Base-by-base conservation (phyloP, 2,113 vertebrate genomes). In the Cavia porcellus region DNA sequence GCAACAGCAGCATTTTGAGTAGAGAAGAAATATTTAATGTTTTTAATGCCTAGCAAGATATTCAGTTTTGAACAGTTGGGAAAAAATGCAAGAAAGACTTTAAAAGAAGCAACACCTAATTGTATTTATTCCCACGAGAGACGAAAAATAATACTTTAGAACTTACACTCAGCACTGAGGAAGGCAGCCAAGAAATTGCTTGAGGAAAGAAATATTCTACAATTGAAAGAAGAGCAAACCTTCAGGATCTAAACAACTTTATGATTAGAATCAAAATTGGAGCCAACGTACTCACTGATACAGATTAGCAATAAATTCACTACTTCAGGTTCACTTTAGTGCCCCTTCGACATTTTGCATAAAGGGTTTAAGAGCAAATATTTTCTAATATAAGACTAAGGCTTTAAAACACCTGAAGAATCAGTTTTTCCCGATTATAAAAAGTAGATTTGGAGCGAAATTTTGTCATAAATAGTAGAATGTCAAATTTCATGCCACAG, bases 391-490 rank as follows among this genome's bases (percentile, higher is more conserved):
- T 57, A 74, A 92, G 4, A 30, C 14, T 13, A 64, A 90, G 13
- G 19, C 35, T 72, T 32, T 92, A 59, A 70, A 96, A 32, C 52
- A 93, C 25, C 28, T 14, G 55, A 66, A 83, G 57, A 90, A 59
- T 86, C 6, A 57, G 2, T 55, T 75, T 52, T 14, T 90, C 32
- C 8, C 70, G 4, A 86, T 80, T n/a, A 62, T 89, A 89, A 62
- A 89, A 8, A 86, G 2, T 14, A 96, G 13, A 89, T 79, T 50
- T 86, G 50, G 30, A 90, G 28, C 88, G 12, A 92, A 96, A 86
- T 32, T 22, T 28, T 86, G 0, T 75, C 57, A 85, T 90, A 87
- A 95, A 92, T 38, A 42, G 6, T 62, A 95, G 64, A 79, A 0
- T 24, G 9, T 11, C 15, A 55, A 80, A 62, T 70, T 92, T 38